Evolutionary conservation across 2,888 invertebrate genomes (phyloP).

Genomic region (Papilio demoleus): DNA sequence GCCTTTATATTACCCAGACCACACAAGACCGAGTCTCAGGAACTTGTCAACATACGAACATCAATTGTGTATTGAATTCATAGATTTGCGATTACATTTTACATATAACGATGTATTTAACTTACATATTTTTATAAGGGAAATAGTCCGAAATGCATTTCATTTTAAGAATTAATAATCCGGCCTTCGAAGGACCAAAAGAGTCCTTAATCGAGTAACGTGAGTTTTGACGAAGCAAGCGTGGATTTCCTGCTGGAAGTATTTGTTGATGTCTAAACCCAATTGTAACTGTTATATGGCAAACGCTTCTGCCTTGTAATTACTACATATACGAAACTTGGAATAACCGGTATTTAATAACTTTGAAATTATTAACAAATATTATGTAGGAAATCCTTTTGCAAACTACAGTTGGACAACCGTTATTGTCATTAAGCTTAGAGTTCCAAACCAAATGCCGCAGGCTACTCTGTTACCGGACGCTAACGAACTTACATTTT

Average conservation of each 20-base stretch:
- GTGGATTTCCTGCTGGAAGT: no score
- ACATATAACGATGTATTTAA: no score
- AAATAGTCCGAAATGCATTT: no score
- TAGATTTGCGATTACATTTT: background rate
- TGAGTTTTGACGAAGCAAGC: no score
- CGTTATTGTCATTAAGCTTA: background rate
- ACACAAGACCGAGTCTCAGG: background rate
- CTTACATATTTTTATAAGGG: no score
- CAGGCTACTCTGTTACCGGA: conserved; percentile 4
- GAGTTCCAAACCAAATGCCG: background rate
- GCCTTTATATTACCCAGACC: conserved; percentile 7
- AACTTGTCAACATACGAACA: background rate
- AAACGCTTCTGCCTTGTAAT: no score
- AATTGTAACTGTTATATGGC: no score
- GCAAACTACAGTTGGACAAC: background rate
- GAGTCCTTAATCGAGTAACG: no score
- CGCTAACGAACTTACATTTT: conserved; percentile 7
- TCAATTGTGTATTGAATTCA: conserved; percentile 7
- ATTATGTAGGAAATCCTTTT: background rate
- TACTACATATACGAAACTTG: background rate
- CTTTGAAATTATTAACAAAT: background rate
- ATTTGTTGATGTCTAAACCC: background rate
- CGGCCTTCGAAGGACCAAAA: background rate
- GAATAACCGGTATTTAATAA: background rate
- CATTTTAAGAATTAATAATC: no score